Conservation (phyloP, 2,113 vertebrate species). For the Nyctibius bracteatus region DNA sequence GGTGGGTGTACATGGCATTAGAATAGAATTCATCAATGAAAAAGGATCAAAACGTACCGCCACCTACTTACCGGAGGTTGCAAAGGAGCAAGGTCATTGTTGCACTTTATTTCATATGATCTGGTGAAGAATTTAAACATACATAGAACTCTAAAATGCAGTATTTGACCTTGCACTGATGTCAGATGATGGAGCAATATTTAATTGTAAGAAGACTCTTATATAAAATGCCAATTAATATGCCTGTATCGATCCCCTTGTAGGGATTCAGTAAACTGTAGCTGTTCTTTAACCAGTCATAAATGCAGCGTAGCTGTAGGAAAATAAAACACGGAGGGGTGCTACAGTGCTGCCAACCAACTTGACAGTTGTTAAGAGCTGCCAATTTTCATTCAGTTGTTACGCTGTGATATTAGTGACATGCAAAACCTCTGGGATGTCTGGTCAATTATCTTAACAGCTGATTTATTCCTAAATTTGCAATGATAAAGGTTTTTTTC, state of each 20-base stretch:
- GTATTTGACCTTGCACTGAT: constrained; percentile 75
- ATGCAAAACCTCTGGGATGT: neutral
- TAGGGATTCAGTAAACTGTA: neutral
- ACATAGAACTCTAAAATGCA: constrained; percentile 56
- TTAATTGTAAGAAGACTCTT: constrained; percentile 67
- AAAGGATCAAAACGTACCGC: constrained; percentile 99
- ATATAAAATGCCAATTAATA: constrained; percentile 29
- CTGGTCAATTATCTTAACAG: neutral
- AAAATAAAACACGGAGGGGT: neutral
- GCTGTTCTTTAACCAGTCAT: neutral
- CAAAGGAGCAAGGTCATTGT: constrained; percentile 99
- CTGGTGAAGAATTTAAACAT: constrained; percentile 71
- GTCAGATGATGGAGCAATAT: constrained; percentile 69
- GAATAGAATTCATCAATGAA: constrained; percentile 99
- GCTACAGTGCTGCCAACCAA: neutral
- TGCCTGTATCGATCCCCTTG: neutral
- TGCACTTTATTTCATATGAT: constrained; percentile 77
- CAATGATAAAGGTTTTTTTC: neutral
- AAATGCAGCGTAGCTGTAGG: neutral
- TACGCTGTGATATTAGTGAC: neutral
- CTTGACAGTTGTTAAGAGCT: neutral
- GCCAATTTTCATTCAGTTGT: neutral
- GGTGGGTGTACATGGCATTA: constrained; percentile 99
- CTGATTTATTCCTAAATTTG: neutral
- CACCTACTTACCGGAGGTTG: constrained; percentile 99